Base-by-base conservation (phyloP, 1,140 invertebrate species). In the Bombus polaris region DNA sequence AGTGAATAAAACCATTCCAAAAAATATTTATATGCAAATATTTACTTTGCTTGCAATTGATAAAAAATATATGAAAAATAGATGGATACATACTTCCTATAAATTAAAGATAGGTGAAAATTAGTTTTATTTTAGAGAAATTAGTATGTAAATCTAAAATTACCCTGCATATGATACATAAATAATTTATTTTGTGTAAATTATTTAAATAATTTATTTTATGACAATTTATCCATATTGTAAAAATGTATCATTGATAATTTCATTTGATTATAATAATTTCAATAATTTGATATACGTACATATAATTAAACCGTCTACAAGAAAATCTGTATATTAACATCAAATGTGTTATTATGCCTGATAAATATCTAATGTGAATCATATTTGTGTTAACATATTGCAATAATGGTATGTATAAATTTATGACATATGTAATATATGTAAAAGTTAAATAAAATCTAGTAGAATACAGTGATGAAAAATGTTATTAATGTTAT, bases 1-100 rank as follows among this genome's bases (percentile, higher is more conserved):
- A 10, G 28, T 74, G 12, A n/a, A 62, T n/a, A 10, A 68, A 68
- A 85, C n/a, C 79, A 85, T 81, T 85, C 79, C 84, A 85, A 70
- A n/a, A 44, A 15, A n/a, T 22, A 42, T 47, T 59, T 59, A 57
- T 35, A 25, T 37, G 42, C 22, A 59, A 37, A 71, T 72, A 73
- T 80, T 65, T 85, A 65, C 59, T 25, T 85, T 72, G 8, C 62
- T 28, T 25, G 2, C 9, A 68, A 68, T 70, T 70, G 35, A 39
- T 28, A 12, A 42, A 2, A 53, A 53, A 53, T 53, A 53, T 53
- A 53, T 53, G 47, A 53, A 53, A 53, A 22, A 53, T 53, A 53
- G 47, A 22, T 53, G 47, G 18, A 53, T 53, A 53, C 1, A 0
- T 53, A 53, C 22, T 53, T 53, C 18, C 6, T 53, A 53, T 53